phyloP scores from a whole-genome alignment of 2,797 vertebrate genomes.

The Alca torda region DNA sequence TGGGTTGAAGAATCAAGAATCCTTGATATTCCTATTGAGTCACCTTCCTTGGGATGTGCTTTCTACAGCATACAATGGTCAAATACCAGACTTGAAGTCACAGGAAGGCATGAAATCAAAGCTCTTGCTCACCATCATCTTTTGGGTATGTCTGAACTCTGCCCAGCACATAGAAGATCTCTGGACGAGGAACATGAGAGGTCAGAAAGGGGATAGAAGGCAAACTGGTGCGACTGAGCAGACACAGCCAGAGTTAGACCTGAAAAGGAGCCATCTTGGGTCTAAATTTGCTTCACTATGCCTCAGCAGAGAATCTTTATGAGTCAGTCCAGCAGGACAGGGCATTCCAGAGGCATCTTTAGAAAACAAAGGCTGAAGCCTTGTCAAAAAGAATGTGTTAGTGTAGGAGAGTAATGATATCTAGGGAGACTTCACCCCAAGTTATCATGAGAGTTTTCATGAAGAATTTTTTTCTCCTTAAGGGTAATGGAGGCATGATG shows the following conservation, averaged over 20 bases:
- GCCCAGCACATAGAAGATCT: background rate
- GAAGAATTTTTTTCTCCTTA: background rate
- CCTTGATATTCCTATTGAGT: background rate
- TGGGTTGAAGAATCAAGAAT: background rate
- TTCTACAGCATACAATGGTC: background rate
- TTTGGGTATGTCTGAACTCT: background rate
- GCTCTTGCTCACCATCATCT: background rate
- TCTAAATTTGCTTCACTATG: background rate
- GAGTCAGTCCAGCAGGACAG: slow-evolving; percentile 2
- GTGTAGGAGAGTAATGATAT: background rate
- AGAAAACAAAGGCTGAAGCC: slow-evolving; percentile 35
- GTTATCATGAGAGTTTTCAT: background rate
- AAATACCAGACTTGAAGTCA: background rate
- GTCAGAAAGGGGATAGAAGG: background rate
- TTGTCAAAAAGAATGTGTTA: slow-evolving; percentile 32
- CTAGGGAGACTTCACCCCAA: slow-evolving; percentile 26
- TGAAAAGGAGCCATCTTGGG: background rate
- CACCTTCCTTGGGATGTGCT: background rate
- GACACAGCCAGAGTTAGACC: background rate
- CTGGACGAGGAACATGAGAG: background rate
- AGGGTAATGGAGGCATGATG: background rate
- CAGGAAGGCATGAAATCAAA: background rate
- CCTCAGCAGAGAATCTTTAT: background rate
- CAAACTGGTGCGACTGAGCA: background rate
- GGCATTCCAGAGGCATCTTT: slow-evolving; percentile 45